Conservation (phyloP, 2,113 vertebrate genomes). For the Cygnus buccinator region DNA sequence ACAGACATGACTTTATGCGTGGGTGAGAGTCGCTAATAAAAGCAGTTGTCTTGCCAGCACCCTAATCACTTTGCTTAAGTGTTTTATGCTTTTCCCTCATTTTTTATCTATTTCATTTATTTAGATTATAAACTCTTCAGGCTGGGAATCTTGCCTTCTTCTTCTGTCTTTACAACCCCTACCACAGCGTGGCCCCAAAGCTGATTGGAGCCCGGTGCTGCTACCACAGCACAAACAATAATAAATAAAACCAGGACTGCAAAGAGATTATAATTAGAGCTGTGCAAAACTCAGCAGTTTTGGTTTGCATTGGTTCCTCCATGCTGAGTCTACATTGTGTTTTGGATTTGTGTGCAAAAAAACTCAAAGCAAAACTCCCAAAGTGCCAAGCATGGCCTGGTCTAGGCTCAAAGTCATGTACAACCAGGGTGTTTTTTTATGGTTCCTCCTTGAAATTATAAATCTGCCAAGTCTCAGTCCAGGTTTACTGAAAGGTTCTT, state of each 20-base stretch:
- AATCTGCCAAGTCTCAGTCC: background rate
- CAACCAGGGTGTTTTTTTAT: background rate
- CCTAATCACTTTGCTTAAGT: background rate
- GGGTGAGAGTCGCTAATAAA: background rate
- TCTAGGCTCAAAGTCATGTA: background rate
- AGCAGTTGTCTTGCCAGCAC: background rate
- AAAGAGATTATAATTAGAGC: constrained; percentile 66
- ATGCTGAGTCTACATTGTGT: constrained; percentile 61
- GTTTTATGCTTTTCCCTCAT: background rate
- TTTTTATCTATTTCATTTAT: constrained; percentile 38
- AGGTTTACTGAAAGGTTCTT: constrained; percentile 35
- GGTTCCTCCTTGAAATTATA: constrained; percentile 19
- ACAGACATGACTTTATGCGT: background rate
- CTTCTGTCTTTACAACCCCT: constrained; percentile 31
- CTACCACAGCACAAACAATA: constrained; percentile 61
- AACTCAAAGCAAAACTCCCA: constrained; percentile 35
- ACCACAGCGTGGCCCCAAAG: background rate
- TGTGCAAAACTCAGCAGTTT: constrained; percentile 70
- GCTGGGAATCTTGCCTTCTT: background rate
- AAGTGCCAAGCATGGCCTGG: background rate
- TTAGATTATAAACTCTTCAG: constrained; percentile 14
- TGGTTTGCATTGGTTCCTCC: constrained; percentile 58
- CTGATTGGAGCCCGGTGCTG: background rate
- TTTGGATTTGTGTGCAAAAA: constrained; percentile 63
- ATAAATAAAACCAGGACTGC: constrained; percentile 64